Evolutionary conservation across 2,888 invertebrate species (phyloP), one percentile per base, ranked within the genome.

Genomic region (Ryuthela nishihirai): DNA sequence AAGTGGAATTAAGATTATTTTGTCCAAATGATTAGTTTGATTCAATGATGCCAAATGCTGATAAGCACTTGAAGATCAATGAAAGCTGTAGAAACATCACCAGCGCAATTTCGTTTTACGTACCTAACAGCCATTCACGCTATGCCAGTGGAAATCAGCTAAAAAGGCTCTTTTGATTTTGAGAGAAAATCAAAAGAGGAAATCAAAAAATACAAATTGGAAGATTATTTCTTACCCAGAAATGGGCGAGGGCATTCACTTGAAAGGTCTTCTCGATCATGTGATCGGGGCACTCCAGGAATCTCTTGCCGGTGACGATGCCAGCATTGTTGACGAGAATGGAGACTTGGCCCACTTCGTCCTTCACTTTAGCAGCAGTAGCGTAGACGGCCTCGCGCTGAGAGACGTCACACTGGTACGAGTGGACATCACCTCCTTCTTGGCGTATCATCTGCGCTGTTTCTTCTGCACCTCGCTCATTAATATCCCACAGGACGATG

Each of bases 181-280:
- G n/a, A n/a, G n/a, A n/a, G n/a, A n/a, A n/a, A n/a, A n/a, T n/a
- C n/a, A 36, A 2, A 36, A 36, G 15, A 36, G 36, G n/a, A n/a
- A 36, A n/a, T n/a, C 12, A 36, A 24, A 23, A 9, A 3, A 36
- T 20, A 9, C 20, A 20, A 23, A 73, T n/a, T n/a, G n/a, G n/a
- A n/a, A n/a, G n/a, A n/a, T n/a, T n/a, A n/a, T n/a, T n/a, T n/a
- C 82, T 78, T 80, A 93, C 93, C 90, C 92, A 95, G 77, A 94
- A 93, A 73, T 92, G 90, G 40, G 91, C 85, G 72, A 93, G 78
- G 29, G 88, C 81, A 74, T 95, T 95, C 56, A 94, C 92, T 68
- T 87, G 85, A 73, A 95, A 87, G 0, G 92, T 92, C 67, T 85
- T 82, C 72, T 87, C 84, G 67, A 95, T 88, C 60, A 88, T 80